Conservation (phyloP, 2,113 vertebrate genomes). For the Pterocles burchelli region DNA sequence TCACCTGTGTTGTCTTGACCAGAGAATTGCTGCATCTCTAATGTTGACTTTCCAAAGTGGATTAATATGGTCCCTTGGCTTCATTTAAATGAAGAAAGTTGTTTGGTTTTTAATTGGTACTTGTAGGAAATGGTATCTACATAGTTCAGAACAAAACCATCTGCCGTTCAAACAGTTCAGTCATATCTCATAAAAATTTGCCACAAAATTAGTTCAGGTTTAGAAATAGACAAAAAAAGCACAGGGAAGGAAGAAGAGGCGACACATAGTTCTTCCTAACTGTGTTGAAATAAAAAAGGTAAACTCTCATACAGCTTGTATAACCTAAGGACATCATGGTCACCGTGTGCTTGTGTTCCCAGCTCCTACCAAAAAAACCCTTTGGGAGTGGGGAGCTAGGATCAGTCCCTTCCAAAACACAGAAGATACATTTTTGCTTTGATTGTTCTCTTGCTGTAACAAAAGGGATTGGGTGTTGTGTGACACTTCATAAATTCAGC, state of each 20-base stretch:
- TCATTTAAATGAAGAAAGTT: background rate
- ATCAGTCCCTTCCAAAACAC: background rate
- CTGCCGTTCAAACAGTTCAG: background rate
- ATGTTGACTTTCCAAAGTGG: background rate
- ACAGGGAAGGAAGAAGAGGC: background rate
- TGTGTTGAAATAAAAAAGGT: background rate
- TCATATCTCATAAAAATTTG: background rate
- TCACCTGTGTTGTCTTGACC: background rate
- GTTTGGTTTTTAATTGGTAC: background rate
- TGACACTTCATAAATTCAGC: background rate
- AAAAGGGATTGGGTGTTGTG: background rate
- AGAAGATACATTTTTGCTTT: background rate
- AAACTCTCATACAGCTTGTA: background rate
- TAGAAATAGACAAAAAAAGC: background rate
- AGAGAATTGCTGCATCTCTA: background rate
- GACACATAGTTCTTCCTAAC: background rate
- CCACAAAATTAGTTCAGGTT: background rate
- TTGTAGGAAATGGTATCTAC: background rate
- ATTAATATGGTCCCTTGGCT: background rate
- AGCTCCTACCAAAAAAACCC: background rate
- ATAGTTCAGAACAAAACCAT: background rate
- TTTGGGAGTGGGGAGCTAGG: background rate
- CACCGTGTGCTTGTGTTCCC: background rate
- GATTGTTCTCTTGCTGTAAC: background rate
- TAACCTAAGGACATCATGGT: background rate